Evolutionary conservation across 2,113 vertebrate species (phyloP).

Genomic region (Genyomyrus donnyi): DNA sequence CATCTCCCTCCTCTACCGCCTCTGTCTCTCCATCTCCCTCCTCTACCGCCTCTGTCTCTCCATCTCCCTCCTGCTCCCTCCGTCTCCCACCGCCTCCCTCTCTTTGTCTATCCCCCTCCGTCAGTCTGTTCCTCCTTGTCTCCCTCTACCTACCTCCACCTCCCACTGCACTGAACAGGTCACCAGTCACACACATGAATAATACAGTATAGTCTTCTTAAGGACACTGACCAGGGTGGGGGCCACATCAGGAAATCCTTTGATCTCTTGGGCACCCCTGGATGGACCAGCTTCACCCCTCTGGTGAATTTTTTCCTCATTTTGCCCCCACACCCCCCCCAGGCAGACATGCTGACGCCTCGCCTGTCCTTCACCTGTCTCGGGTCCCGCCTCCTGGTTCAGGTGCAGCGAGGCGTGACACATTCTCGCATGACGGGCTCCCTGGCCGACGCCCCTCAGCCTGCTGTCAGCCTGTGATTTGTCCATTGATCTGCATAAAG

Average conservation of each 20-base stretch:
- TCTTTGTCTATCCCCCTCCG: constrained; percentile 20
- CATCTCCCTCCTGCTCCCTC: background rate
- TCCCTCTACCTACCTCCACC: constrained; percentile 16
- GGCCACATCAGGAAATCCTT: constrained; percentile 39
- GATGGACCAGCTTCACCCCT: constrained; percentile 27
- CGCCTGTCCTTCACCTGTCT: background rate
- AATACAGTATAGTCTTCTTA: constrained; percentile 34
- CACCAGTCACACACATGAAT: constrained; percentile 5
- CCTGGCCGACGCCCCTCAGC: background rate
- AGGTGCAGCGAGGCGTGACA: background rate
- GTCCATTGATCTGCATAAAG: background rate
- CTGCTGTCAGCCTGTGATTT: background rate
- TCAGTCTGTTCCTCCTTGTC: background rate
- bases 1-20: background rate
- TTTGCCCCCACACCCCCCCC: constrained; percentile 14
- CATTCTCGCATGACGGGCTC: background rate
- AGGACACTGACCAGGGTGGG: constrained; percentile 31
- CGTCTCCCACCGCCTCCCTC: background rate
- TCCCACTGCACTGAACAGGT: background rate
- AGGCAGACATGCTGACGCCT: background rate
- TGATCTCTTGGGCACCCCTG: constrained; percentile 27
- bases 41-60: background rate
- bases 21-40: background rate
- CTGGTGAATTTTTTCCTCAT: constrained; percentile 31
- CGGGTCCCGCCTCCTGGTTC: background rate